phyloP scores from a whole-genome alignment of 2,113 vertebrate species.

The Actenoides hombroni region DNA sequence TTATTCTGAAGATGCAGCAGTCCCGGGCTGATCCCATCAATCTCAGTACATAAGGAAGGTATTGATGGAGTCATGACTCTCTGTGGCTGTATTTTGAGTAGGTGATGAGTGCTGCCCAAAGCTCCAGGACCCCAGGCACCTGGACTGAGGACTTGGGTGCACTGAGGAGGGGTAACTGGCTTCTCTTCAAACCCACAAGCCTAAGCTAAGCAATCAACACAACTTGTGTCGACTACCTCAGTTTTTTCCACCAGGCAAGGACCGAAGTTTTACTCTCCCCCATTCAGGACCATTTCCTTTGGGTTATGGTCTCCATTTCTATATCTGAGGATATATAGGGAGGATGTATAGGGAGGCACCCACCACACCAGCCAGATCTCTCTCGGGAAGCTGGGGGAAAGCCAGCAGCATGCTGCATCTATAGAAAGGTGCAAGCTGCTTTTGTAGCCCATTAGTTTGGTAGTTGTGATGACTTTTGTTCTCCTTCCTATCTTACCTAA shows the following conservation, averaged over 20 bases:
- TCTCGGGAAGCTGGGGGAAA: neutral
- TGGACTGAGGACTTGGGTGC: neutral
- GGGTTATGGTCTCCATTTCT: neutral
- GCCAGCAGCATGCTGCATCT: neutral
- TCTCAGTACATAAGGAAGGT: neutral
- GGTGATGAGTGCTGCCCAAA: neutral
- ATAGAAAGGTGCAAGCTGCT: neutral
- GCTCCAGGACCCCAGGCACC: neutral
- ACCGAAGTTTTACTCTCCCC: neutral
- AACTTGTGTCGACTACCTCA: neutral
- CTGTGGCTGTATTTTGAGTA: neutral
- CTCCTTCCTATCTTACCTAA: neutral
- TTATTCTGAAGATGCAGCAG: neutral
- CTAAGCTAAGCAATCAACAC: neutral
- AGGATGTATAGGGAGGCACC: neutral
- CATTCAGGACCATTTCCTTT: neutral
- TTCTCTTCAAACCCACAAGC: neutral
- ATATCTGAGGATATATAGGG: neutral
- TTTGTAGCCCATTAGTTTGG: neutral
- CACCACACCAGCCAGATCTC: rapidly evolving
- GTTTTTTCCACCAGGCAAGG: neutral
- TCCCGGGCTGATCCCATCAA: neutral
- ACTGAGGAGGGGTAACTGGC: rapidly evolving
- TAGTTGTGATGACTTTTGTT: neutral
- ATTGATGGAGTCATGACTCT: neutral